phyloP scores from a whole-genome alignment of 2,113 vertebrate genomes.

The Polyodon spathula region DNA sequence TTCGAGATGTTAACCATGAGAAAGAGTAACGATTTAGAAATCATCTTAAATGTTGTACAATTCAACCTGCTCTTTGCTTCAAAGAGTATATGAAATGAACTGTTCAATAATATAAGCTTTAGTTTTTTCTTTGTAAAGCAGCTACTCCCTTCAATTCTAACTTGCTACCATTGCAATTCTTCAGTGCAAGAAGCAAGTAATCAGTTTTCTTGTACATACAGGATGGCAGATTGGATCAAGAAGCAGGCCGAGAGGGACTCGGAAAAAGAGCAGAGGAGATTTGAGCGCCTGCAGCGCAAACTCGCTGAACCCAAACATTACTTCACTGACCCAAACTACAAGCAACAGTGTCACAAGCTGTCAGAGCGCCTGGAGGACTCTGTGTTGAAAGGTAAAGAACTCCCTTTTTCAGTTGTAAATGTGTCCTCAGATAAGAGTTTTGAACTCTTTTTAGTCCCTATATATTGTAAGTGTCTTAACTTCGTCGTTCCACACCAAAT shows the following conservation, averaged over 20 bases:
- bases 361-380: constrained; percentile 85
- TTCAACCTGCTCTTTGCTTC: not conserved
- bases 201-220: constrained; percentile 25
- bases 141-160: too few species aligned
- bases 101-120: too few species aligned
- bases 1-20: constrained; percentile 92
- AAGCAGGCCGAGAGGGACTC: constrained; percentile 86
- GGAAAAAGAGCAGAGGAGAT: constrained; percentile 77
- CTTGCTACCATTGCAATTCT: too few species aligned
- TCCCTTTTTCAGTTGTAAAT: not conserved
- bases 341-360: constrained; percentile 82
- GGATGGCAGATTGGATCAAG: constrained; percentile 95
- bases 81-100: too few species aligned
- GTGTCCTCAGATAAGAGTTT: not conserved
- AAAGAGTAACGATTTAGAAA: constrained; percentile 69
- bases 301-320: constrained; percentile 72
- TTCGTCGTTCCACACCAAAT: too few species aligned
- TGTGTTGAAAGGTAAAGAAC: constrained; percentile 71
- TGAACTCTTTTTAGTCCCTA: not conserved
- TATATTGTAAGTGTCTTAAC: too few species aligned
- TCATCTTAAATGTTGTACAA: too few species aligned
- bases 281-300: constrained; percentile 81
- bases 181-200: too few species aligned
- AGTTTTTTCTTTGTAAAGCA: too few species aligned
- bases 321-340: constrained; percentile 67